phyloP scores from a whole-genome alignment of 1,140 invertebrate species.

The Platyura marginata region DNA sequence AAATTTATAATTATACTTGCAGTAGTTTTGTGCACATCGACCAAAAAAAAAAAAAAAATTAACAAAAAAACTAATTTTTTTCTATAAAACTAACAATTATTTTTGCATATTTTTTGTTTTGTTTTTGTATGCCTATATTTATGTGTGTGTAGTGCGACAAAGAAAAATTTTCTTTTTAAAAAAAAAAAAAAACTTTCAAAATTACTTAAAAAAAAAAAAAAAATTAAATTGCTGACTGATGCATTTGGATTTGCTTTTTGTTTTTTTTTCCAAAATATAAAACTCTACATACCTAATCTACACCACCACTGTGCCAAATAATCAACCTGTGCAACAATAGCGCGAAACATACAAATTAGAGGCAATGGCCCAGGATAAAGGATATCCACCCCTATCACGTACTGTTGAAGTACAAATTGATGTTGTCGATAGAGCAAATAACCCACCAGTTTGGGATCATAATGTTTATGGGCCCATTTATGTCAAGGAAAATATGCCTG shows the following conservation, averaged over 20 bases:
- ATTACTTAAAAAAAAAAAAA: no score
- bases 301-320: not conserved
- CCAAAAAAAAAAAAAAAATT: no score
- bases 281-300: not conserved
- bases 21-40: no score
- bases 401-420: slow-evolving; percentile 94
- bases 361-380: slow-evolving; percentile 92
- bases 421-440: slow-evolving; percentile 92
- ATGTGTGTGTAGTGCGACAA: no score
- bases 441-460: slow-evolving; percentile 93
- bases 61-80: no score
- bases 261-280: not conserved
- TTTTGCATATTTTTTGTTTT: no score
- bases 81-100: no score
- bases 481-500: slow-evolving; percentile 91
- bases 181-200: no score
- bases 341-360: slow-evolving; percentile 93
- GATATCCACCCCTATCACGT: slow-evolving; percentile 77
- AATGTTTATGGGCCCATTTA: slow-evolving; percentile 88
- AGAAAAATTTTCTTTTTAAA: no score
- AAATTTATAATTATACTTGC: no score
- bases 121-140: no score
- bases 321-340: slow-evolving; percentile 31
- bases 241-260: slow-evolving; percentile 2
- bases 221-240: not conserved